Conservation (phyloP, 2,888 invertebrate species). For the Lamproptera curius region DNA sequence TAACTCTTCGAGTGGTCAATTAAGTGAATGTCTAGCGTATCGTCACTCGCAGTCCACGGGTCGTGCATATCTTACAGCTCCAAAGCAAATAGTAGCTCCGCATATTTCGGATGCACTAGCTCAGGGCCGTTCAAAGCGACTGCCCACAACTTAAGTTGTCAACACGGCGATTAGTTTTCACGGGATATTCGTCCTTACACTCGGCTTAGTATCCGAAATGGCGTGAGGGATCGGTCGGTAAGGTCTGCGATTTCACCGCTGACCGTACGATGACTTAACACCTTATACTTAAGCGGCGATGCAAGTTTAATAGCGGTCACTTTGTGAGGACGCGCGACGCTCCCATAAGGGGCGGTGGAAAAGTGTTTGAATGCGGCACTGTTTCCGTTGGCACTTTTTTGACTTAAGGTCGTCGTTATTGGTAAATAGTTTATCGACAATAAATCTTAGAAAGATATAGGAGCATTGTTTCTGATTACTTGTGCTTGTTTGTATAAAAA, state of each 20-base stretch:
- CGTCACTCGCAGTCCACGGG: not conserved
- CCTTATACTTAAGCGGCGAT: slow-evolving; percentile 50
- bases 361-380: slow-evolving; percentile 30
- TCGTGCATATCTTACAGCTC: slow-evolving; percentile 7
- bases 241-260: slow-evolving; percentile 25
- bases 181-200: slow-evolving; percentile 17
- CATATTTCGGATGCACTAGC: slow-evolving; percentile 21
- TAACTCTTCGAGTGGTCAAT: not conserved
- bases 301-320: slow-evolving; percentile 72
- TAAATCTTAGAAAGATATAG: too few relatives aligned
- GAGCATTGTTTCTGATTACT: too few relatives aligned
- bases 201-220: slow-evolving; percentile 26
- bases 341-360: slow-evolving; percentile 57
- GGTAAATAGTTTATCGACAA: too few relatives aligned
- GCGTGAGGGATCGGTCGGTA: slow-evolving; percentile 30
- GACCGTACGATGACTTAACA: slow-evolving; percentile 39
- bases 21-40: not conserved
- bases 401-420: too few relatives aligned
- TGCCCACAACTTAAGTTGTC: slow-evolving; percentile 3
- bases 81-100: slow-evolving; percentile 22
- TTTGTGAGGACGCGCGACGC: slow-evolving; percentile 58
- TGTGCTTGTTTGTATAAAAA: too few relatives aligned
- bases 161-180: not conserved
- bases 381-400: slow-evolving; percentile 42
- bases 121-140: slow-evolving; percentile 23